Evolutionary conservation across 2,888 invertebrate species (phyloP).

Genomic region (Brenthis hecate): DNA sequence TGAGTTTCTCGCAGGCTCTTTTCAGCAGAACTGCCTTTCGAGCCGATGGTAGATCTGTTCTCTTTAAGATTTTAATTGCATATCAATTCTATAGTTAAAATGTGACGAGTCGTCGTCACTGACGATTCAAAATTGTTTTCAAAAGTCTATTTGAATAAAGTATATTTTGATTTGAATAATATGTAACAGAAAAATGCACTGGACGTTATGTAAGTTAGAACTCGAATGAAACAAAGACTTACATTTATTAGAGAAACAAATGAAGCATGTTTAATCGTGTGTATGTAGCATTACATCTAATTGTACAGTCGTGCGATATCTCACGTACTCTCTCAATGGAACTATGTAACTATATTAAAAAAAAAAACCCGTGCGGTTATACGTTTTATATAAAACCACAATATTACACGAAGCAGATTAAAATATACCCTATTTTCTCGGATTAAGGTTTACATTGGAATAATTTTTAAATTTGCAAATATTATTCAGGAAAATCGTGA

Average conservation of each 20-base stretch:
- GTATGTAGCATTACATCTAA: slow-evolving; percentile 18
- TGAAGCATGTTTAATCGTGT: slow-evolving; percentile 1
- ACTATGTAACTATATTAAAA: neutral
- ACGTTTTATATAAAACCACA: slow-evolving; percentile 6
- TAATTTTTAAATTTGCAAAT: slow-evolving; percentile 15
- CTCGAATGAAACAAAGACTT: neutral
- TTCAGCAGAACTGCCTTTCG: too few relatives aligned
- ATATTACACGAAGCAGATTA: neutral
- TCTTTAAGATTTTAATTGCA: too few relatives aligned
- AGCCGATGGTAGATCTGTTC: neutral
- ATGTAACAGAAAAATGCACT: too few relatives aligned
- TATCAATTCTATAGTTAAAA: too few relatives aligned
- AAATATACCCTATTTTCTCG: neutral
- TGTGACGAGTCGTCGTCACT: too few relatives aligned
- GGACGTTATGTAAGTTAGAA: neutral
- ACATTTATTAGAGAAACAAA: slow-evolving; percentile 5
- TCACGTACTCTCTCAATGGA: slow-evolving; percentile 34
- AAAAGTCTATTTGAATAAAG: too few relatives aligned
- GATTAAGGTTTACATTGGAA: slow-evolving; percentile 9
- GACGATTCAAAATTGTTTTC: neutral
- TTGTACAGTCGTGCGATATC: slow-evolving; percentile 29
- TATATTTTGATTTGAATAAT: too few relatives aligned
- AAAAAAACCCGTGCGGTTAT: slow-evolving; percentile 26
- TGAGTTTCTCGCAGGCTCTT: neutral
- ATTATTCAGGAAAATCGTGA: slow-evolving; percentile 34